These are phyloP conservation scores for Papilio machaon DNA, from an alignment of 1,140 invertebrate species.

Conservation along the genomic window DNA sequence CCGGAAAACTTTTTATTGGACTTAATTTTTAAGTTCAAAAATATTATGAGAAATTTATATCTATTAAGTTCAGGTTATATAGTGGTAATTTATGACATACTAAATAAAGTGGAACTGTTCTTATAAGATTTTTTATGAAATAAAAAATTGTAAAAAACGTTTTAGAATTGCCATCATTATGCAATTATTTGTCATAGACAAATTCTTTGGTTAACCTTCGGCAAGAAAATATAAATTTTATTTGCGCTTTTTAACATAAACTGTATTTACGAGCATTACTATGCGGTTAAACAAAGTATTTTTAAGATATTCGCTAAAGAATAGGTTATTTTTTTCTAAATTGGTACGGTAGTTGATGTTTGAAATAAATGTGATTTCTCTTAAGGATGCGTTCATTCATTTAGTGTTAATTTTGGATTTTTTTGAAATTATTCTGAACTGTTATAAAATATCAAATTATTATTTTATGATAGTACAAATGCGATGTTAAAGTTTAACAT, in stretches of 20 bases:
- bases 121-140: conserved; percentile 9
- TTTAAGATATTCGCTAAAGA: not conserved
- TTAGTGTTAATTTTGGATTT: not conserved
- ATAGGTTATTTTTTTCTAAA: conserved; percentile 49
- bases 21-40: not conserved
- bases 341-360: conserved; percentile 50
- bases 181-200: conserved; percentile 23
- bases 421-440: not conserved
- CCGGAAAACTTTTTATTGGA: not conserved
- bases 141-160: not conserved
- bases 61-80: not conserved
- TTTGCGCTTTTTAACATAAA: conserved; percentile 4
- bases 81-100: not conserved
- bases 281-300: not conserved
- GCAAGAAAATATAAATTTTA: not conserved
- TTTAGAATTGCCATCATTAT: conserved; percentile 16
- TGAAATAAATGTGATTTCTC: conserved; percentile 63
- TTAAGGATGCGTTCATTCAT: conserved; percentile 55
- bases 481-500: not conserved
- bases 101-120: not conserved
- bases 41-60: too few relatives aligned
- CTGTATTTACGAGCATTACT: not conserved
- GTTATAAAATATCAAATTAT: not conserved
- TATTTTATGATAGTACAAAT: too few relatives aligned
- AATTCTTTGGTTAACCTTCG: conserved; percentile 19